These are phyloP conservation scores for Erinaceus europaeus DNA, from an alignment of 2,113 vertebrate genomes.

Conservation along the genomic window DNA sequence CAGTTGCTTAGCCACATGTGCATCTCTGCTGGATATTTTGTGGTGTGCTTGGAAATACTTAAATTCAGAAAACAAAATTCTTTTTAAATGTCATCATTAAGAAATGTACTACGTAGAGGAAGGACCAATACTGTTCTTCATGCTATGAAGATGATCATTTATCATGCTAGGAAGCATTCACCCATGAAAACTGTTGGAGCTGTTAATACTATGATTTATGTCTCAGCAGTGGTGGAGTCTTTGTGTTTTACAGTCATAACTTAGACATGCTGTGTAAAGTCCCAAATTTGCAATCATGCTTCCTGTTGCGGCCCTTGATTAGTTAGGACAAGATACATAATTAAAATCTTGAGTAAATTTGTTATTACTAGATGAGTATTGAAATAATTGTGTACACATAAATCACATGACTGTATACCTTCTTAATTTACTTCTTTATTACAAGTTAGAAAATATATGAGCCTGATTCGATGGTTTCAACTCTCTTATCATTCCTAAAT, in stretches of 20 bases:
- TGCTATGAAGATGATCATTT: constrained; percentile 44
- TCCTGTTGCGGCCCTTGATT: constrained; percentile 22
- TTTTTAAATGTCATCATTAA: constrained; percentile 49
- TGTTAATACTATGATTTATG: constrained; percentile 42
- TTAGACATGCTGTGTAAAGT: constrained; percentile 40
- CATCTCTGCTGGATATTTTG: constrained; percentile 8
- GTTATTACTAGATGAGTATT: not conserved
- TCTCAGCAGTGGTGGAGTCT: not conserved
- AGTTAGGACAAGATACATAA: constrained; percentile 7
- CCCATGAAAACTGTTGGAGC: constrained; percentile 47
- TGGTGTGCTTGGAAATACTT: constrained; percentile 54
- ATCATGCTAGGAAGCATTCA: constrained; percentile 21
- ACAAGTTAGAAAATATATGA: not conserved
- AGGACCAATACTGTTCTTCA: constrained; percentile 48
- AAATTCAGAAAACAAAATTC: constrained; percentile 58
- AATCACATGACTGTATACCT: not conserved
- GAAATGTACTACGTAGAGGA: constrained; percentile 54
- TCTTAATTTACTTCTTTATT: not conserved
- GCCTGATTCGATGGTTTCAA: too few species aligned
- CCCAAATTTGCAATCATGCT: constrained; percentile 3
- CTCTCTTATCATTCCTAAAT: too few species aligned
- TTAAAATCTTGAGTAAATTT: constrained; percentile 19
- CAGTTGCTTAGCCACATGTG: constrained; percentile 35
- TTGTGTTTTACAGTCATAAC: constrained; percentile 30
- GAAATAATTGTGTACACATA: not conserved